Evolutionary conservation across 2,113 vertebrate species (phyloP), one percentile per base, ranked within the genome.

Genomic region (Sorex fumeus): DNA sequence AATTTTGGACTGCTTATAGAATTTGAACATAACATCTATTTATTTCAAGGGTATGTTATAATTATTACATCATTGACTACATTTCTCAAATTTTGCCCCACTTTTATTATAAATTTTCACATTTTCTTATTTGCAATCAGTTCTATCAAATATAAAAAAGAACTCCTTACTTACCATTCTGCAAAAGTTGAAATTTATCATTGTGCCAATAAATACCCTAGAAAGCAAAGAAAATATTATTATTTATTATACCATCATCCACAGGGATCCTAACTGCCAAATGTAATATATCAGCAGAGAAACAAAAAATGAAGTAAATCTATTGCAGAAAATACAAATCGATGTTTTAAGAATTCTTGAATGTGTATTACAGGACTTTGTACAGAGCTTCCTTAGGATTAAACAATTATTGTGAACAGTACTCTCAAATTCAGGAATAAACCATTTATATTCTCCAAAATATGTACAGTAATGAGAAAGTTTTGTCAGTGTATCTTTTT

Each of bases 161-260:
- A 95, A 69, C 77, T 98, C 96, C 97, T 97, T 97, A 96, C 98
- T 98, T 97, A 98, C 98, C 97, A 96, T 97, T 98, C 95, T 96
- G 97, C 92, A 95, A 97, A 97, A 95, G 96, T 96, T 94, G 97
- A 97, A 98, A 98, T 98, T 97, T 95, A 96, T 97, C 97, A 97
- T 97, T 97, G 95, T 97, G 97, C 97, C 96, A 60, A 96, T 96
- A 96, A 98, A 96, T 96, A 97, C 94, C 95, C 97, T 98, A 96
- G 95, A 98, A 98, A 98, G 96, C 77, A 97, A 98, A 97, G 96
- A 96, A 98, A 98, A 97, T 97, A 96, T 94, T 98, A 60, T 97
- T 97, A 98, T 97, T 98, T 97, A 97, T 97, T 98, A 97, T 96
- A 93, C 83, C 88, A 93, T 89, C 87, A 97, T 97, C 97, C 96